phyloP scores from a whole-genome alignment of 2,888 invertebrate species.

The Serripes groenlandicus region DNA sequence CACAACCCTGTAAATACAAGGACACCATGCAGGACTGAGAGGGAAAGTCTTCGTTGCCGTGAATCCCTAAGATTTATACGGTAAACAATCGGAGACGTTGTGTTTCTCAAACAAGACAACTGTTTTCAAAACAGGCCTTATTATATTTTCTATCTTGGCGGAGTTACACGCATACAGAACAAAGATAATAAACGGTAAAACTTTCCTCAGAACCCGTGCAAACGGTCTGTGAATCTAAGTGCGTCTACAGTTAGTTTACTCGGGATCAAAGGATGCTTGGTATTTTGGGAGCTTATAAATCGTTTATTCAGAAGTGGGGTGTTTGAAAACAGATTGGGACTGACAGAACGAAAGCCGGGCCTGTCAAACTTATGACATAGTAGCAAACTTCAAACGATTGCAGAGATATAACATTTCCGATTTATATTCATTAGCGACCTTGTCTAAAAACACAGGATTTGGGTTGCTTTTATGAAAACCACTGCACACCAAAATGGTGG shows the following conservation, averaged over 20 bases:
- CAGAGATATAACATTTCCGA: not conserved
- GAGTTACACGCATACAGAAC: too few species aligned
- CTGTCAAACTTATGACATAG: constrained; percentile 67
- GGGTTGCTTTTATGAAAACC: too few species aligned
- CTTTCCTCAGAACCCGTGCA: constrained; percentile 5
- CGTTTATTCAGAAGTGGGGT: constrained; percentile 60
- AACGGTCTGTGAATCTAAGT: constrained; percentile 32
- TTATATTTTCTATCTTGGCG: too few species aligned
- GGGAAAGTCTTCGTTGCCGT: constrained; percentile 12
- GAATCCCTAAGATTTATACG: constrained; percentile 16
- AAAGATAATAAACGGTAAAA: not conserved
- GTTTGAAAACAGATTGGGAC: constrained; percentile 65
- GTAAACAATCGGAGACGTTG: constrained; percentile 30
- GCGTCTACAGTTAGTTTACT: constrained; percentile 41
- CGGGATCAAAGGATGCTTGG: constrained; percentile 55
- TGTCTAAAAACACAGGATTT: too few species aligned
- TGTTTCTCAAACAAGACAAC: constrained; percentile 9
- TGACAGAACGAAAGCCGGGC: constrained; percentile 56
- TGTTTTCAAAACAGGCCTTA: too few species aligned
- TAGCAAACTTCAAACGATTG: constrained; percentile 54
- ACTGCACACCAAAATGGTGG: too few species aligned
- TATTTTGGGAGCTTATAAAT: constrained; percentile 60
- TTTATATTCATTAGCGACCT: not conserved
- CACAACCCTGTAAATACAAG: too few species aligned
- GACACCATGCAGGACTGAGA: too few species aligned